Evolutionary conservation across 1,140 invertebrate species (phyloP).

Genomic region (Vanessa atalanta): DNA sequence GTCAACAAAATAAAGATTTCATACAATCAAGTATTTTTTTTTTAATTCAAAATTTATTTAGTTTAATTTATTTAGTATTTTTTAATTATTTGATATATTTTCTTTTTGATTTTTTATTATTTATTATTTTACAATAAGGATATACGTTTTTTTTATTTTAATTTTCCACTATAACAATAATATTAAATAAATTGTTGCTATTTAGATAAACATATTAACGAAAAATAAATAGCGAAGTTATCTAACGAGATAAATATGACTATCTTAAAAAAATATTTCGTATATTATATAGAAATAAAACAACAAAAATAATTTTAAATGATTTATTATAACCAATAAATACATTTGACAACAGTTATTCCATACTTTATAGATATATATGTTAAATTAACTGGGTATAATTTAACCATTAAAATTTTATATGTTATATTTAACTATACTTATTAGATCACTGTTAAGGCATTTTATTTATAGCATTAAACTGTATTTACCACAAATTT

Average conservation of each 20-base stretch:
- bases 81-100: too few relatives aligned
- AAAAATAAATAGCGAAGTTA: too few relatives aligned
- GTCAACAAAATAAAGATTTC: too few relatives aligned
- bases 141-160: too few relatives aligned
- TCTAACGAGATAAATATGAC: neutral
- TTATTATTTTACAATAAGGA: too few relatives aligned
- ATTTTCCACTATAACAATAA: too few relatives aligned
- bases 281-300: slow-evolving; percentile 5
- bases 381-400: slow-evolving; percentile 60
- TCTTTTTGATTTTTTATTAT: too few relatives aligned
- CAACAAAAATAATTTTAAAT: slow-evolving; percentile 38
- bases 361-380: slow-evolving; percentile 40
- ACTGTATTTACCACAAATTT: slow-evolving; percentile 24
- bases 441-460: slow-evolving; percentile 63
- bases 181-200: too few relatives aligned
- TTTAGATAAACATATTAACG: too few relatives aligned
- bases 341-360: slow-evolving; percentile 79
- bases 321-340: slow-evolving; percentile 78
- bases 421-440: slow-evolving; percentile 36
- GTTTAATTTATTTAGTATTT: too few relatives aligned
- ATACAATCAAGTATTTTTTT: too few relatives aligned
- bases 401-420: slow-evolving; percentile 26
- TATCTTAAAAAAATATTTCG: neutral
- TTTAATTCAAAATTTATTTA: too few relatives aligned
- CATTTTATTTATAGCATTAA: slow-evolving; percentile 45